Evolutionary conservation across 2,888 invertebrate genomes (phyloP).

Genomic region (Brachyopa scutellaris): DNA sequence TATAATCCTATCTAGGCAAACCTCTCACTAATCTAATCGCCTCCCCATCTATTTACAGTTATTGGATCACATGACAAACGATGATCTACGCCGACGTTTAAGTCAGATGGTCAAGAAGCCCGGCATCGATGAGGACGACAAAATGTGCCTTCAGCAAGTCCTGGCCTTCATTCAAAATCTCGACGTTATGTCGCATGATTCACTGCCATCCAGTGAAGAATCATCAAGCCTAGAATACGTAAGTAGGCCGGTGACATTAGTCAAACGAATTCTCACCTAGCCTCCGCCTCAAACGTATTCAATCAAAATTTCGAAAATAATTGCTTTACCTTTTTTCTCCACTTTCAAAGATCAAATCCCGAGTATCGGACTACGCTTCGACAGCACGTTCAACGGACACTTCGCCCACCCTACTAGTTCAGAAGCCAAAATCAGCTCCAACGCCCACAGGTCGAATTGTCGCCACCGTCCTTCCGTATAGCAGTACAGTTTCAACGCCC

Average conservation of each 20-base stretch:
- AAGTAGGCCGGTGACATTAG: conserved; percentile 62
- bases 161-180: conserved; percentile 85
- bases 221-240: conserved; percentile 83
- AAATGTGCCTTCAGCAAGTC: conserved; percentile 85
- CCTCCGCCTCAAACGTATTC: conserved; percentile 30
- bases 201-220: conserved; percentile 83
- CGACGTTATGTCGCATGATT: conserved; percentile 82
- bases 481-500: conserved; percentile 79
- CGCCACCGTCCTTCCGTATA: conserved; percentile 86
- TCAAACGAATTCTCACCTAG: conserved; percentile 11
- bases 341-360: conserved; percentile 76
- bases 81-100: conserved; percentile 77
- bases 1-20: no score
- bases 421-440: conserved; percentile 68
- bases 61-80: conserved; percentile 76
- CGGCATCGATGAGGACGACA: conserved; percentile 83
- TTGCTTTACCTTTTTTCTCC: conserved; percentile 35
- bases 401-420: conserved; percentile 60
- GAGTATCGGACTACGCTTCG: conserved; percentile 77
- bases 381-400: conserved; percentile 75
- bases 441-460: conserved; percentile 81
- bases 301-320: conserved; percentile 66
- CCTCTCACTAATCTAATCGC: no score
- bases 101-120: conserved; percentile 77
- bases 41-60: conserved; percentile 45